These are phyloP conservation scores for Epistrophella euchroma DNA, from an alignment of 2,888 invertebrate genomes.

Conservation along the genomic window DNA sequence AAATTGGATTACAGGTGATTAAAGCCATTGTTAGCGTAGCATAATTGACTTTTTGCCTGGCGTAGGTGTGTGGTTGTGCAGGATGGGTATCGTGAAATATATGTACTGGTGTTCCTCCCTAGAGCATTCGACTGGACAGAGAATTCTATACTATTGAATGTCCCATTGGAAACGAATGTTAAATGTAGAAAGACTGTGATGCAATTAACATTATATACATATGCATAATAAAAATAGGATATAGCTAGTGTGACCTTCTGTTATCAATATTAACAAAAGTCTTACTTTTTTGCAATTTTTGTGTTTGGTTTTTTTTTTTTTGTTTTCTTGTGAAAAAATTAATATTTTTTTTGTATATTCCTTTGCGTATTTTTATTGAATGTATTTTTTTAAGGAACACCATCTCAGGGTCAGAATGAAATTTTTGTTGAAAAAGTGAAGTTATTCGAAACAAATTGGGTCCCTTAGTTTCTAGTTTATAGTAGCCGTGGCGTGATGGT, in stretches of 20 bases:
- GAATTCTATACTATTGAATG: slow-evolving; percentile 25
- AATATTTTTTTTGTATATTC: too few relatives aligned
- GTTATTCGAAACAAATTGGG: too few relatives aligned
- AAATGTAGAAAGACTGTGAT: background rate
- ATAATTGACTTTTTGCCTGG: slow-evolving; percentile 70
- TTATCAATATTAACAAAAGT: too few relatives aligned
- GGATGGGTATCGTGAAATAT: background rate
- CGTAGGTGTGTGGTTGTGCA: background rate
- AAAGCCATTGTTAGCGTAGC: slow-evolving; percentile 65
- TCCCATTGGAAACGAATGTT: slow-evolving; percentile 17
- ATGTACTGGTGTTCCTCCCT: background rate
- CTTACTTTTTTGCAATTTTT: too few relatives aligned
- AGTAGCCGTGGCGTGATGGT: too few relatives aligned
- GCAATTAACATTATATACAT: slow-evolving; percentile 14
- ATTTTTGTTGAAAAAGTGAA: too few relatives aligned
- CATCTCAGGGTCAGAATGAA: too few relatives aligned
- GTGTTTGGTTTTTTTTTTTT: too few relatives aligned
- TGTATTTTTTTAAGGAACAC: too few relatives aligned
- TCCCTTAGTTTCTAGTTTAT: too few relatives aligned
- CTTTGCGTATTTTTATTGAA: too few relatives aligned
- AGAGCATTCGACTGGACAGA: slow-evolving; percentile 11
- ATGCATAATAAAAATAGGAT: background rate
- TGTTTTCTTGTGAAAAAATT: too few relatives aligned
- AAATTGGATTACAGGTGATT: slow-evolving; percentile 75
- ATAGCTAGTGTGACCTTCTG: background rate